A percentile compares a stretch with the other conserved stretches of the same genome.
Evolutionary conservation across 1,140 invertebrate genomes (phyloP).

Genomic region (Drosophila subpulchrella): DNA sequence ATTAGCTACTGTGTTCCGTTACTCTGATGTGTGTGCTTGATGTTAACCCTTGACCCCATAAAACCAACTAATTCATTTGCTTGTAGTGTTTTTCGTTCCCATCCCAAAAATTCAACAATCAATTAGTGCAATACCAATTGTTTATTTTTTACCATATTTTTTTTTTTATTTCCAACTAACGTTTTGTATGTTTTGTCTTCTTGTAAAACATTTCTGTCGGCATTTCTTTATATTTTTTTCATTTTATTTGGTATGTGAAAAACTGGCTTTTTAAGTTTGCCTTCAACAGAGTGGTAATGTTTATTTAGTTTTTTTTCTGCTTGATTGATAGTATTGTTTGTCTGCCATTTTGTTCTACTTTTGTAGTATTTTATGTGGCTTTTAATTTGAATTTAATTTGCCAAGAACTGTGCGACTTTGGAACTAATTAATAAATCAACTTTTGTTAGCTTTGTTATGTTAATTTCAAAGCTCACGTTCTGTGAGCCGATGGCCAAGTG

Average conservation of each 20-base stretch:
- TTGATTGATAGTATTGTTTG: constrained; percentile 40
- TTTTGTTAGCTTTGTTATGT: constrained; percentile 65
- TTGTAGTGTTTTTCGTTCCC: constrained; percentile 21
- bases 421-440: constrained; percentile 44
- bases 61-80: constrained; percentile 57
- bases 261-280: constrained; percentile 48
- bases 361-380: constrained; percentile 18
- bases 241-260: constrained; percentile 8
- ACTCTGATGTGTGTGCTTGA: background rate
- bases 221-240: constrained; percentile 53
- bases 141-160: background rate
- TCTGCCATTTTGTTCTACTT: constrained; percentile 30
- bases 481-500: constrained; percentile 18
- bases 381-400: constrained; percentile 40
- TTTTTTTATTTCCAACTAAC: constrained; percentile 25
- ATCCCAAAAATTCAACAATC: constrained; percentile 47
- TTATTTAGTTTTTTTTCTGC: constrained; percentile 9
- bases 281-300: constrained; percentile 19
- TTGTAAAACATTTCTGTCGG: constrained; percentile 42
- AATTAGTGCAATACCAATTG: constrained; percentile 57
- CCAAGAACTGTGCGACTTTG: constrained; percentile 28
- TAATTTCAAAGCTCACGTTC: constrained; percentile 51
- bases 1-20: constrained; percentile 27
- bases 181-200: constrained; percentile 14
- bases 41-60: constrained; percentile 59